These are phyloP conservation scores for Diachasma alloeum DNA, from an alignment of 1,140 invertebrate genomes.

Conservation along the genomic window DNA sequence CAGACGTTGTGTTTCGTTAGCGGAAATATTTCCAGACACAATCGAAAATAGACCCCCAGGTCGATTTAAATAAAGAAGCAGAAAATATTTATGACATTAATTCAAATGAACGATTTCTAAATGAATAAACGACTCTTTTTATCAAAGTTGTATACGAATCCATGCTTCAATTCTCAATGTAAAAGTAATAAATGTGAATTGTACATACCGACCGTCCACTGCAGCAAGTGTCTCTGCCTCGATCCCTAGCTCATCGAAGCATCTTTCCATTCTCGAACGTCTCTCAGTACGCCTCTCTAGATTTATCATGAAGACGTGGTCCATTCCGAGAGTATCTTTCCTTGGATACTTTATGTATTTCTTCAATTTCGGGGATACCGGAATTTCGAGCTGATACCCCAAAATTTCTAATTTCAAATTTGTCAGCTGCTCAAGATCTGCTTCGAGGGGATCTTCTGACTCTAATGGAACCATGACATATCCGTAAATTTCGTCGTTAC, in stretches of 20 bases:
- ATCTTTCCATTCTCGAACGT: conserved; percentile 77
- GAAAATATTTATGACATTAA: too few relatives aligned
- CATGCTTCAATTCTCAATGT: neutral
- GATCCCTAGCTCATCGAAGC: conserved; percentile 84
- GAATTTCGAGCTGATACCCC: neutral
- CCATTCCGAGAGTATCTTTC: conserved; percentile 73
- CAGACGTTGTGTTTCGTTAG: too few relatives aligned
- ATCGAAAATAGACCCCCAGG: too few relatives aligned
- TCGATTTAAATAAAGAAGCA: too few relatives aligned
- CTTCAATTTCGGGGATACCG: conserved; percentile 35
- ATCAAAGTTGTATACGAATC: too few relatives aligned
- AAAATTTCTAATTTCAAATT: conserved; percentile 83
- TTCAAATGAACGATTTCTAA: too few relatives aligned
- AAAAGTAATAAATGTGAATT: neutral
- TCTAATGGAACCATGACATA: conserved; percentile 85
- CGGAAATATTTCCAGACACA: too few relatives aligned
- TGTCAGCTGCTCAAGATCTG: conserved; percentile 77
- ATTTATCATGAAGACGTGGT: conserved; percentile 92
- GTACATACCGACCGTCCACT: conserved; percentile 86
- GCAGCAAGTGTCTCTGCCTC: conserved; percentile 79
- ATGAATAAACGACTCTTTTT: too few relatives aligned
- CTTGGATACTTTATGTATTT: conserved; percentile 65
- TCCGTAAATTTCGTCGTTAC: conserved; percentile 85
- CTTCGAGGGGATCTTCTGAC: conserved; percentile 68
- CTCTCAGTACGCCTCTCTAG: conserved; percentile 82